phyloP scores from a whole-genome alignment of 2,797 vertebrate genomes.

The Syngnathus rostellatus region DNA sequence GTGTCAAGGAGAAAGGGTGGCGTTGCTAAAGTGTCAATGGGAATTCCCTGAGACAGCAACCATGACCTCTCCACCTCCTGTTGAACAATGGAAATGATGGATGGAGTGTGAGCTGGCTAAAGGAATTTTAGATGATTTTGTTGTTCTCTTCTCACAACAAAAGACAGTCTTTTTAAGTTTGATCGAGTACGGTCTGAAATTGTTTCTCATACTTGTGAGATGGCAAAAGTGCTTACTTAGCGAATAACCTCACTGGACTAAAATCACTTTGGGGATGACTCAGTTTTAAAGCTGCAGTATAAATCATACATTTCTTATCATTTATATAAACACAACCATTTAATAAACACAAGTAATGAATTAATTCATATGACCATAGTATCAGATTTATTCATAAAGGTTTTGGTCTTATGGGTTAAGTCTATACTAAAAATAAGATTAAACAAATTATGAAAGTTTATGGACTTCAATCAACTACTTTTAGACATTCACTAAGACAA shows the following conservation, averaged over 20 bases:
- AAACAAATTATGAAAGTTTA: too few relatives aligned
- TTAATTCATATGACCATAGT: too few relatives aligned
- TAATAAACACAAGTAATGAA: too few relatives aligned
- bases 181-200: constrained; percentile 54
- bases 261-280: constrained; percentile 25
- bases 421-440: too few relatives aligned
- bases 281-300: constrained; percentile 28
- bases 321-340: too few relatives aligned
- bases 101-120: constrained; percentile 21
- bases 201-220: constrained; percentile 52
- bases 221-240: constrained; percentile 44
- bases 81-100: constrained; percentile 22
- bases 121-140: constrained; percentile 27
- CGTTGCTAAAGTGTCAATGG: constrained; percentile 43
- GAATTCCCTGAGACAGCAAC: constrained; percentile 36
- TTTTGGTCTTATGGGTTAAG: too few relatives aligned
- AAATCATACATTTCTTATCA: constrained; percentile 15
- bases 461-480: too few relatives aligned
- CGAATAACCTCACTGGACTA: constrained; percentile 26
- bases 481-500: too few relatives aligned
- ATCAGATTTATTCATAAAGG: too few relatives aligned
- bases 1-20: constrained; percentile 44
- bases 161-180: constrained; percentile 33
- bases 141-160: constrained; percentile 39
- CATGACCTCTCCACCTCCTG: constrained; percentile 24